These are phyloP conservation scores for Eulemur mongoz DNA, from an alignment of 2,797 vertebrate species.

Conservation along the genomic window DNA sequence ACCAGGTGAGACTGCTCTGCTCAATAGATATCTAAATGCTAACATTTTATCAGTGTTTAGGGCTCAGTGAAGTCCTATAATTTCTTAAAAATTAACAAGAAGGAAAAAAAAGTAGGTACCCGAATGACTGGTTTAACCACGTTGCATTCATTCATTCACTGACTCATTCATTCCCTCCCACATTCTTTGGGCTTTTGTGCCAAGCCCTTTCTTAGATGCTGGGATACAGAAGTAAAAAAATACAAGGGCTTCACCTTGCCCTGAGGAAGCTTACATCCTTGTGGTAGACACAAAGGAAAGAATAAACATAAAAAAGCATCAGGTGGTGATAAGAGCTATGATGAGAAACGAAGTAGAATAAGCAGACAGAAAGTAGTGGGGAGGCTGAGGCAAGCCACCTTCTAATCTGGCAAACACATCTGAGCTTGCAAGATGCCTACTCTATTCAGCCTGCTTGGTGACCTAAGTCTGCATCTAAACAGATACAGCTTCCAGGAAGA, in stretches of 20 bases:
- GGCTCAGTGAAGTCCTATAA: neutral
- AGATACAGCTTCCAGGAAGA: neutral
- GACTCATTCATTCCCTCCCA: no score
- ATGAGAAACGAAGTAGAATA: neutral
- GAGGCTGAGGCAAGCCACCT: accelerated
- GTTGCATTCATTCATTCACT: neutral
- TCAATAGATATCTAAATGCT: neutral
- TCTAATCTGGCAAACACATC: neutral
- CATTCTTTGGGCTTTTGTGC: neutral
- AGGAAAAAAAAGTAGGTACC: neutral
- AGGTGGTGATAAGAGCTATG: no score
- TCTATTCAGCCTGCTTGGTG: neutral
- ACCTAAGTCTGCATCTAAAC: neutral
- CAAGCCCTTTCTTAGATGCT: neutral
- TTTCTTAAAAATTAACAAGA: neutral
- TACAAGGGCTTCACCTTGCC: neutral
- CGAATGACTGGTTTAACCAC: neutral
- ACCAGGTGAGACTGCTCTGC: neutral
- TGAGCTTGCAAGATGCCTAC: neutral
- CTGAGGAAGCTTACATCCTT: neutral
- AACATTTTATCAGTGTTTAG: neutral
- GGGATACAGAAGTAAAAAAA: neutral
- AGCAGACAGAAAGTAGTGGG: neutral
- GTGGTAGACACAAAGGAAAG: neutral
- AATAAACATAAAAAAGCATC: neutral